phyloP scores from a whole-genome alignment of 2,113 vertebrate species.

The Alaudala cheleensis region DNA sequence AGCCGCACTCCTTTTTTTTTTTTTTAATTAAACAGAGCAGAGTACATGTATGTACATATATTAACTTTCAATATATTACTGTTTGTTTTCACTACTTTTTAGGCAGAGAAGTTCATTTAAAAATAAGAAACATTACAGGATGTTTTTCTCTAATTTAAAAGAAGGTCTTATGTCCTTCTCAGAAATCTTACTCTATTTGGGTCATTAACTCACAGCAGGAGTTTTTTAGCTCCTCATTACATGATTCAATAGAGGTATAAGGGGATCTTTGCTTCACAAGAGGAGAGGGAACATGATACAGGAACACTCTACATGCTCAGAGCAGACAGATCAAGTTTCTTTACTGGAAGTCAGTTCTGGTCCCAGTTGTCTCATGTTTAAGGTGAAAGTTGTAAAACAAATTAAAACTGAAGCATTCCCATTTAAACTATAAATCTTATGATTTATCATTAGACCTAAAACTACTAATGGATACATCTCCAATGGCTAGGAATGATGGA shows the following conservation, averaged over 20 bases:
- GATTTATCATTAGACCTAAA: background rate
- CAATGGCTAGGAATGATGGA: background rate
- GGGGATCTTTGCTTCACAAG: background rate
- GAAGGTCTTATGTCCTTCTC: background rate
- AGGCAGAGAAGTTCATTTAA: background rate
- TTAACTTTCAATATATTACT: background rate
- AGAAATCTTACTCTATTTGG: background rate
- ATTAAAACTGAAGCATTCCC: background rate
- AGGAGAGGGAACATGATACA: background rate
- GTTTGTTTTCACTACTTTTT: background rate
- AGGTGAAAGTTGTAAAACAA: background rate
- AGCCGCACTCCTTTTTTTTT: background rate
- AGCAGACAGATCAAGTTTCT: background rate
- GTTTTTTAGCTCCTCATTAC: background rate
- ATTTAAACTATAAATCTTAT: background rate
- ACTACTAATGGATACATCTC: background rate
- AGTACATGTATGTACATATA: background rate
- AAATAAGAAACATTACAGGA: background rate
- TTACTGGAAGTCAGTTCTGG: background rate
- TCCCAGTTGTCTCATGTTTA: background rate
- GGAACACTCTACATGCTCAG: background rate
- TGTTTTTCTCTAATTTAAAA: background rate
- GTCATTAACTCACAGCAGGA: background rate
- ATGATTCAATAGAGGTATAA: background rate
- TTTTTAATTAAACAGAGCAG: background rate